Conservation (phyloP, 2,888 invertebrate species). For the Monochamus alternatus region DNA sequence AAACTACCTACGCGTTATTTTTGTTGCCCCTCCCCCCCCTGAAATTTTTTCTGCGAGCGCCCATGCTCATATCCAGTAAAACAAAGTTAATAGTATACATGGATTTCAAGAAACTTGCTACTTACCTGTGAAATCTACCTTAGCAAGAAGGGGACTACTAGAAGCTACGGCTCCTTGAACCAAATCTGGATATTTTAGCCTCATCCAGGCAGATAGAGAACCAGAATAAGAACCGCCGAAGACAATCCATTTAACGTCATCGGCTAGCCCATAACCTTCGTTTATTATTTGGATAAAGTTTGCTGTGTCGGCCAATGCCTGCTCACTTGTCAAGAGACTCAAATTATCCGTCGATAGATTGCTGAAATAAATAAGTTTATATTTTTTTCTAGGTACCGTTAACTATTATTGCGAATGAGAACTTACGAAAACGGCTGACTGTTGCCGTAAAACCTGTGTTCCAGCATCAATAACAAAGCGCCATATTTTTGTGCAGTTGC, state of each 20-base stretch:
- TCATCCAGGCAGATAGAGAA: slow-evolving; percentile 90
- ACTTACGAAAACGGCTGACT: slow-evolving; percentile 40
- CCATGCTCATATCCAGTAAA: no score
- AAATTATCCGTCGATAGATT: slow-evolving; percentile 82
- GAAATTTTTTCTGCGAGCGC: no score
- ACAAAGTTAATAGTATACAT: no score
- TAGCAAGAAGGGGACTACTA: slow-evolving; percentile 89
- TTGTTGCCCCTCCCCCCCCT: no score
- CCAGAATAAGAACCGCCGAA: slow-evolving; percentile 97
- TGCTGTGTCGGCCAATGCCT: slow-evolving; percentile 89
- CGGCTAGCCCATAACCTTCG: slow-evolving; percentile 73
- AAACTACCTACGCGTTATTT: no score
- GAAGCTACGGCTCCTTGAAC: slow-evolving; percentile 88
- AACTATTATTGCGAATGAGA: neutral
- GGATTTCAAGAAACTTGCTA: no score
- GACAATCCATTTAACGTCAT: slow-evolving; percentile 84
- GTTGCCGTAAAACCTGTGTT: slow-evolving; percentile 43
- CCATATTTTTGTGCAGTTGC: slow-evolving; percentile 36
- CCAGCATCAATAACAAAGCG: slow-evolving; percentile 35
- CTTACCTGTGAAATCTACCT: slow-evolving; percentile 85
- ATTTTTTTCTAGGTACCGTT: no score
- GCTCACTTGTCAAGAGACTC: slow-evolving; percentile 82
- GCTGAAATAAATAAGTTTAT: slow-evolving; percentile 73
- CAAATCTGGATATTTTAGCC: slow-evolving; percentile 89
- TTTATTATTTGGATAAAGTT: slow-evolving; percentile 84